Evolutionary conservation across 2,888 invertebrate genomes (phyloP), one percentile per base, ranked within the genome.

Genomic region (Philopedon plagiatum): DNA sequence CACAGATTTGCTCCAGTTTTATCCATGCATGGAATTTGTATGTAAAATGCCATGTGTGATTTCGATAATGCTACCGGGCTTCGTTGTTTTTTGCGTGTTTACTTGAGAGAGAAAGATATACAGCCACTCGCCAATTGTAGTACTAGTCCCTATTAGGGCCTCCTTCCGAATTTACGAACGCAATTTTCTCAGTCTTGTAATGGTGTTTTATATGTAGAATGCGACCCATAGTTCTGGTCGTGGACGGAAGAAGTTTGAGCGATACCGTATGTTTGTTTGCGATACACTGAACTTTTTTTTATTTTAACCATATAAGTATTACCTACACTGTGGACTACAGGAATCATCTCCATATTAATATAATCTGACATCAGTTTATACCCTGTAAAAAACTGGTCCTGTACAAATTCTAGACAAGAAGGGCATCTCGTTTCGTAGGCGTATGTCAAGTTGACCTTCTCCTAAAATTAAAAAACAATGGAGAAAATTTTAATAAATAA

Each of bases 371-470:
- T 2, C 34, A 49, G 4, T n/a, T 49, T 18, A 32, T 62, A 62
- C n/a, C 62, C 49, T n/a, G 29, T 4, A 26, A 49, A 62, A 19
- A 62, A 34, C 15, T 62, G 49, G n/a, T 29, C 4, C 1, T 18
- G 4, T 1, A 62, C 0, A 62, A 62, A 62, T 32, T 62, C 15
- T 19, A 49, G 1, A n/a, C 18, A 49, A 49, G 13, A 62, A 7
- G 62, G 62, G 44, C 62, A 62, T 62, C 62, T 62, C 11, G 62
- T 32, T 49, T 62, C 62, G 13, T 32, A 62, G n/a, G 15, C 44
- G 13, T 44, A 61, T 8, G 61, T 61, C 15, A 61, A 41, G 18
- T 60, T 39, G 8, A 60, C 60, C 9, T 37, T 39, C 1, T 60
- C 41, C 60, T 60, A 13, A 41, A 60, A 60, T 44, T 3, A 2